Evolutionary conservation across 2,113 vertebrate genomes (phyloP).

Genomic region (Bothrops jararaca): DNA sequence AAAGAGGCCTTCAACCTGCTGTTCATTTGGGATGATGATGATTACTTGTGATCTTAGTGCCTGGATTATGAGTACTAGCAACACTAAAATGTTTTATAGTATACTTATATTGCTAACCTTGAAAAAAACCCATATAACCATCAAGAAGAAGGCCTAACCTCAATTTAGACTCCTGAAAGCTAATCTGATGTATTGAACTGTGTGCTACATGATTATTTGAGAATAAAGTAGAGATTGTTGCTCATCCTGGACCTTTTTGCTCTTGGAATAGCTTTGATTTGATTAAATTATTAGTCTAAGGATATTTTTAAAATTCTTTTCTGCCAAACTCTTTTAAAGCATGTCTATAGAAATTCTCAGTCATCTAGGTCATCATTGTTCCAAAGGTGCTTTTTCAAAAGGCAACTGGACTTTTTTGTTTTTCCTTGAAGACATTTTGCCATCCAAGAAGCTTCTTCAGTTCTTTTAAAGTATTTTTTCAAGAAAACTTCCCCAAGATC

Average conservation of each 20-base stretch:
- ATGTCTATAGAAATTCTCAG: not conserved
- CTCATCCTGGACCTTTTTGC: not conserved
- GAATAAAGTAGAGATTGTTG: not conserved
- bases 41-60: not conserved
- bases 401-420: not conserved
- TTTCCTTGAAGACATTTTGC: not conserved
- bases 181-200: not conserved
- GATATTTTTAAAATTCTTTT: not conserved
- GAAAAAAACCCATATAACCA: not conserved
- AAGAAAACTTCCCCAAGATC: not conserved
- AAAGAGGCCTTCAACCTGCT: not conserved
- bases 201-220: not conserved
- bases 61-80: not conserved
- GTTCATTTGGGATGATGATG: not conserved
- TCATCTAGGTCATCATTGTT: not conserved
- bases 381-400: not conserved
- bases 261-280: not conserved
- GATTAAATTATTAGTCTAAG: not conserved
- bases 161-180: not conserved
- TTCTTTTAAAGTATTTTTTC: not conserved
- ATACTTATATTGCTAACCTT: not conserved
- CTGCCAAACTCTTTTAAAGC: not conserved
- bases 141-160: not conserved
- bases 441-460: not conserved
- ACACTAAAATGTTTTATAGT: not conserved